A percentile compares a stretch with the other conserved stretches of the same genome.
Conservation (phyloP, 1,140 invertebrate genomes). For the Bombus pascuorum region DNA sequence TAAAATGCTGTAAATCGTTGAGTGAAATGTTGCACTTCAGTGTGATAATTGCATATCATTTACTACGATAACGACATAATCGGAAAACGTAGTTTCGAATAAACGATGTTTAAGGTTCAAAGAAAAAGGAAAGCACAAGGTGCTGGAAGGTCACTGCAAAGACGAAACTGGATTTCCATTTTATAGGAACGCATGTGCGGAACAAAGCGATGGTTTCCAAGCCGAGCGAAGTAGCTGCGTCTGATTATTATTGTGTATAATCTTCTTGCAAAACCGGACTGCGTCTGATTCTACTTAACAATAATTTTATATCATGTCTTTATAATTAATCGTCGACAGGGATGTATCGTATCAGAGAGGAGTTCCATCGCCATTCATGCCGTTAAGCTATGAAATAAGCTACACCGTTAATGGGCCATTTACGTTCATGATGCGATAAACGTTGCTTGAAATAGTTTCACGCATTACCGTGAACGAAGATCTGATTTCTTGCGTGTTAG, state of each 20-base stretch:
- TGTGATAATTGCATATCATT: neutral
- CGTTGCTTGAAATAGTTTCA: neutral
- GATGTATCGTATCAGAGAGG: neutral
- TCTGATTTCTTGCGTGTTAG: neutral
- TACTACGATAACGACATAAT: neutral
- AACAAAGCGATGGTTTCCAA: neutral
- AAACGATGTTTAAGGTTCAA: neutral
- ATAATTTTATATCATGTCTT: neutral
- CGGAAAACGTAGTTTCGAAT: neutral
- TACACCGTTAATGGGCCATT: neutral
- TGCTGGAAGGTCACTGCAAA: neutral
- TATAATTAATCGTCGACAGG: neutral
- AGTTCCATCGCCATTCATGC: neutral
- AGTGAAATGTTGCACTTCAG: neutral
- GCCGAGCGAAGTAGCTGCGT: neutral
- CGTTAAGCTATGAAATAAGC: neutral
- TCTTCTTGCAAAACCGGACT: slow-evolving; percentile 38
- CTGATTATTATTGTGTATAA: slow-evolving; percentile 42
- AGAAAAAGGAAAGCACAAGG: slow-evolving; percentile 25
- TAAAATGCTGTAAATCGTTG: neutral
- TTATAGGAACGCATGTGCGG: neutral
- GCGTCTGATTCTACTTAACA: no score
- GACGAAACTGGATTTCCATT: slow-evolving; percentile 33
- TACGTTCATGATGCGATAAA: neutral
- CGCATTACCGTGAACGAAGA: neutral